Base-by-base conservation (phyloP, 2,888 invertebrate species). In the Drosophila buzzatii region DNA sequence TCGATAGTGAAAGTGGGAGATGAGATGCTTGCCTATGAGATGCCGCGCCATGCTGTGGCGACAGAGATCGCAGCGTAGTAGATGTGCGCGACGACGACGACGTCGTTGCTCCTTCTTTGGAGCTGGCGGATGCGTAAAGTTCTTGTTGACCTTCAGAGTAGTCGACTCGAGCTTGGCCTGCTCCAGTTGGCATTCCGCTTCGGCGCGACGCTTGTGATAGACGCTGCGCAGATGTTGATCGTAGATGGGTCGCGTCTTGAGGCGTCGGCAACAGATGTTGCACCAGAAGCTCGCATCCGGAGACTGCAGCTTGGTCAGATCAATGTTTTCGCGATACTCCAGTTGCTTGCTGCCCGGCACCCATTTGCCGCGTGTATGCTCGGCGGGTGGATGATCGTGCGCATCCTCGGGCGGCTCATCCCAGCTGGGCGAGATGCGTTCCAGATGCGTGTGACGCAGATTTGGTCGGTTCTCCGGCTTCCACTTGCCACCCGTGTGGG, bases 1-100 rank as follows among this genome's bases (percentile, higher is more conserved):
- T 70, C 96, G 94, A 85, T 96, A 96, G 92, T 98, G 98, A 91
- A 96, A 97, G 91, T 96, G 96, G 1, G 97, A 97, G 82, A 98
- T 96, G 70, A 98, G 94, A 93, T 97, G 97, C 91, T 97, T 97
- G 44, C 97, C 97, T 93, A 97, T 95, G 76, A 96, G 93, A 83
- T 95, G 94, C 8, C 94, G 94, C 67, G 95, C 94, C 47, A 97
- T 96, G 74, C 95, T 94, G 37, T 96, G 95, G 66, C 95, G 95
- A 87, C 97, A 97, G 52, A 96, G 96, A 58, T 95, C 94, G 91
- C 97, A 97, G 79, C 95, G 94, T 1, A 95, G 93, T 65, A 95
- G 95, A 67, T 8, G 39, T 94, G 95, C 94, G 58, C 94, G 94
- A 12, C 96, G 94, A 44, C 95, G 93, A n/a, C 56, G 79, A 2